phyloP scores from a whole-genome alignment of 2,888 invertebrate genomes.

The Eupsilia transversa region DNA sequence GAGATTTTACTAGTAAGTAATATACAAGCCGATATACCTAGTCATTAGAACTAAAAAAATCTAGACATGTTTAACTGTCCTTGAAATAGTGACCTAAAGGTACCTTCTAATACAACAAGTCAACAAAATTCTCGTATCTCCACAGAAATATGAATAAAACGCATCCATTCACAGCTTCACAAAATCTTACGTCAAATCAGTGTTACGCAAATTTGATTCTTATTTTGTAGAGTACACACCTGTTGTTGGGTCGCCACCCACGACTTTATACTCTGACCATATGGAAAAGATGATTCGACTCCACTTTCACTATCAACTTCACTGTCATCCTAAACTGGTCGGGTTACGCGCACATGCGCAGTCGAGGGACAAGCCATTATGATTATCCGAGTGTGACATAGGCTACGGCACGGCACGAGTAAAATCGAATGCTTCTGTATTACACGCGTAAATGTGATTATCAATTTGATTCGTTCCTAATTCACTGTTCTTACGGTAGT shows the following conservation, averaged over 20 bases:
- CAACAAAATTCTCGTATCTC: slow-evolving; percentile 12
- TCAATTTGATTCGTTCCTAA: slow-evolving; percentile 9
- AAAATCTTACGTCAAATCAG: slow-evolving; percentile 40
- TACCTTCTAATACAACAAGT: slow-evolving; percentile 21
- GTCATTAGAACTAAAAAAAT: background rate
- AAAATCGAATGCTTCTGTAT: slow-evolving; percentile 37
- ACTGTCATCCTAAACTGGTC: slow-evolving; percentile 59
- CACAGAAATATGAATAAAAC: slow-evolving; percentile 29
- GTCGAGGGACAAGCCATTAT: slow-evolving; percentile 48
- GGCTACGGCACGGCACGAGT: slow-evolving; percentile 33
- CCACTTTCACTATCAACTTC: slow-evolving; percentile 57
- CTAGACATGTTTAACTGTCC: slow-evolving; percentile 7
- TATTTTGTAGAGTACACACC: slow-evolving; percentile 69
- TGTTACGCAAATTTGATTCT: slow-evolving; percentile 61
- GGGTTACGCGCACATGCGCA: slow-evolving; percentile 78
- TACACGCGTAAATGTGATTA: slow-evolving; percentile 32
- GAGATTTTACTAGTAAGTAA: background rate
- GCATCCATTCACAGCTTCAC: slow-evolving; percentile 23
- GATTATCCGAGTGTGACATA: slow-evolving; percentile 45
- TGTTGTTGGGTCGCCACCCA: slow-evolving; percentile 68
- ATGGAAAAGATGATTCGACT: slow-evolving; percentile 49
- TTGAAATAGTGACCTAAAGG: slow-evolving; percentile 4
- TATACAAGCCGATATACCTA: background rate
- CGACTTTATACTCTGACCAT: slow-evolving; percentile 64
- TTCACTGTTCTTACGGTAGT: slow-evolving; percentile 33